Percentiles rank a stretch among this genome's conserved stretches.
phyloP scores from a whole-genome alignment of 2,797 vertebrate genomes.

The Serranus cabrilla region DNA sequence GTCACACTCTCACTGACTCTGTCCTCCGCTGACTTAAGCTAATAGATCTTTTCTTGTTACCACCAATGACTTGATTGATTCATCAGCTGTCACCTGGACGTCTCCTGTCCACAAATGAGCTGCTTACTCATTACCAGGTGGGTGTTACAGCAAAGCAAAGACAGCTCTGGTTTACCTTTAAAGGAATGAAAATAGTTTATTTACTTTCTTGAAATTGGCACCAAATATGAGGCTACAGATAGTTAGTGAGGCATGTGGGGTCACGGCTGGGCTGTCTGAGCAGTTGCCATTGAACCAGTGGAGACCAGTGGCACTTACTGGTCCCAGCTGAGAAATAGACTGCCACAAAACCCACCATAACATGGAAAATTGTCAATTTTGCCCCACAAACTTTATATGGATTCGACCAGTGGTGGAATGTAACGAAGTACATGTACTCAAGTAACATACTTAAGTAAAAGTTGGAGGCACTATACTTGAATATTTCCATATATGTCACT shows the following conservation, averaged over 20 bases:
- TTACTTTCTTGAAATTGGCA: not conserved
- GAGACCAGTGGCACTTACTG: not conserved
- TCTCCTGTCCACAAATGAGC: constrained; percentile 34
- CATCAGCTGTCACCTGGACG: constrained; percentile 37
- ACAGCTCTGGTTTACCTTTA: constrained; percentile 12
- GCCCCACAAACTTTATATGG: no score
- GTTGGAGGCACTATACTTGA: no score
- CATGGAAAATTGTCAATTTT: not conserved
- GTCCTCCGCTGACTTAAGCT: constrained; percentile 7
- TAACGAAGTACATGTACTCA: no score
- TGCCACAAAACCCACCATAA: not conserved
- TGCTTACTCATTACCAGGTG: constrained; percentile 15
- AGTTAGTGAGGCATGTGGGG: not conserved
- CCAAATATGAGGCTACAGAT: not conserved
- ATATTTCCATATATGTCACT: no score
- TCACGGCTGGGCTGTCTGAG: not conserved
- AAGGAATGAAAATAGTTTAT: not conserved
- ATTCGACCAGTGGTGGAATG: no score
- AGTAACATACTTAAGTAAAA: no score
- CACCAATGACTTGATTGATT: constrained; percentile 27
- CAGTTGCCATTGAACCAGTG: not conserved
- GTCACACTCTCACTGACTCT: constrained; percentile 10
- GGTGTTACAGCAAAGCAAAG: constrained; percentile 22
- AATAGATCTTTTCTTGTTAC: constrained; percentile 32
- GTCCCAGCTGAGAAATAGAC: not conserved